These are phyloP conservation scores for Pimpla rufipes DNA, from an alignment of 2,888 invertebrate genomes.

Conservation along the genomic window DNA sequence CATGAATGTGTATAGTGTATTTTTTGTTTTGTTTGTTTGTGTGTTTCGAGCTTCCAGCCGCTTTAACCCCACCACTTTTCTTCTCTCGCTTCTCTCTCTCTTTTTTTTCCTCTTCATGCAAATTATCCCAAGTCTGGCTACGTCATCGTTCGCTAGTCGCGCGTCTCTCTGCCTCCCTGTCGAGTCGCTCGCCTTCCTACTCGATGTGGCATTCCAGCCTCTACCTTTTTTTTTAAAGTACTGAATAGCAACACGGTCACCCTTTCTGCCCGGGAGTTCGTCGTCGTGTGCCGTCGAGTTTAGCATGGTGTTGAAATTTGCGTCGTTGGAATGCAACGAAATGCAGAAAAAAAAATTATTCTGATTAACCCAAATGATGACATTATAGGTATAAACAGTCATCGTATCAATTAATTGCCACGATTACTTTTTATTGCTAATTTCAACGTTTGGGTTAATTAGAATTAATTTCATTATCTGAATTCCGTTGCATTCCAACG, in stretches of 20 bases:
- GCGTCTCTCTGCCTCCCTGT: slow-evolving; percentile 28
- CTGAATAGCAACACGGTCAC: slow-evolving; percentile 10
- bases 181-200: slow-evolving; percentile 33
- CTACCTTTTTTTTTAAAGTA: background rate
- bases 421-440: no score
- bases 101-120: slow-evolving; percentile 17
- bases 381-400: no score
- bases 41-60: slow-evolving; percentile 10
- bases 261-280: slow-evolving; percentile 32
- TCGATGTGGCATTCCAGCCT: slow-evolving; percentile 46
- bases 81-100: background rate
- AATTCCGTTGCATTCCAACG: no score
- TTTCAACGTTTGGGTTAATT: no score
- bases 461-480: no score
- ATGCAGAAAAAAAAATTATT: no score
- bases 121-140: slow-evolving; percentile 8
- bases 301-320: no score
- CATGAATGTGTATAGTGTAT: slow-evolving; percentile 44
- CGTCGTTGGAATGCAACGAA: no score
- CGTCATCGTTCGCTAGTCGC: slow-evolving; percentile 35
- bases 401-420: no score
- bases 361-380: no score
- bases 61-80: background rate
- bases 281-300: slow-evolving; percentile 46
- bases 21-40: no score